Percentiles rank a stretch among this genome's conserved stretches.
Conservation (phyloP, 2,113 vertebrate genomes). For the Henicopernis longicauda region DNA sequence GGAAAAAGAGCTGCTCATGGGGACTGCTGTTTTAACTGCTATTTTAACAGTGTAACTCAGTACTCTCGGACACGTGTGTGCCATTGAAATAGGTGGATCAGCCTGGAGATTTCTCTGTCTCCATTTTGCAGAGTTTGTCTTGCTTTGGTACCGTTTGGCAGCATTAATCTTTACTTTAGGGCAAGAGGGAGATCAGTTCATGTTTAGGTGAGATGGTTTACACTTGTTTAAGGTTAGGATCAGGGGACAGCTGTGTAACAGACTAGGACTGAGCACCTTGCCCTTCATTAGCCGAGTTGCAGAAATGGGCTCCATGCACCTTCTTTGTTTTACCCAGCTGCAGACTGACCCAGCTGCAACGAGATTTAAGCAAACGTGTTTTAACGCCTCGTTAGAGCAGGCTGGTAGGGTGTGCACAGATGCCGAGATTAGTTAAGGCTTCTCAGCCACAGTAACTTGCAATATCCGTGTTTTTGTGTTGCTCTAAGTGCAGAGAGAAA, state of each 20-base stretch:
- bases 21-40: background rate
- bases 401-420: background rate
- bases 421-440: background rate
- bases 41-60: background rate
- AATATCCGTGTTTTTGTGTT: background rate
- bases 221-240: background rate
- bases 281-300: background rate
- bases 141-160: background rate
- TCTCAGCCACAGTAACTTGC: background rate
- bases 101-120: background rate
- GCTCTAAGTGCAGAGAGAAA: background rate
- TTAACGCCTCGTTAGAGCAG: background rate
- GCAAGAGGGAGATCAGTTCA: background rate
- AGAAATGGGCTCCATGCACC: accelerated
- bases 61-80: accelerated
- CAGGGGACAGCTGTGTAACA: accelerated
- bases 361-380: background rate
- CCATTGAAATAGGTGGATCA: background rate
- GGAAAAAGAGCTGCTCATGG: background rate
- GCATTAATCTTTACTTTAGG: accelerated
- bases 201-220: background rate
- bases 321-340: background rate
- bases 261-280: background rate
- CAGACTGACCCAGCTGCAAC: background rate
- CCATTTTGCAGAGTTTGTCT: accelerated